phyloP scores from a whole-genome alignment of 2,888 invertebrate genomes.

The Penaeus monodon region DNA sequence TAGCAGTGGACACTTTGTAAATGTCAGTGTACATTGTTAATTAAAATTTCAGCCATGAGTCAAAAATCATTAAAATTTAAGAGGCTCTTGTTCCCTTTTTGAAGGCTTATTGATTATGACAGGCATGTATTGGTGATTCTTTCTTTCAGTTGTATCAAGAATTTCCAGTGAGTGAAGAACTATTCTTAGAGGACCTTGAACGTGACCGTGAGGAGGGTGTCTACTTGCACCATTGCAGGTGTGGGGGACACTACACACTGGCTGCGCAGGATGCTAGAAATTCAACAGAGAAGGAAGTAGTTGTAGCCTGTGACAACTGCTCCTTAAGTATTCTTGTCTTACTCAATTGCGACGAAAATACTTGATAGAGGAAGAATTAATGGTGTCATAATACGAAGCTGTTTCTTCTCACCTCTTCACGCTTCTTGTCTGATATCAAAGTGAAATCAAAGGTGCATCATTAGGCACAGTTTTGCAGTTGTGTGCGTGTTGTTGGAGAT shows the following conservation, averaged over 20 bases:
- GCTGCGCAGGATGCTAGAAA: constrained; percentile 51
- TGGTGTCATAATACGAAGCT: constrained; percentile 21
- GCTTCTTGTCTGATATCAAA: constrained; percentile 40
- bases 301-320: constrained; percentile 63
- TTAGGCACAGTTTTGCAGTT: constrained; percentile 25
- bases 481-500: constrained; percentile 17
- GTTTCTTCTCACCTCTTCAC: constrained; percentile 30
- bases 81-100: no score
- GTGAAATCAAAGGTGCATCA: constrained; percentile 48
- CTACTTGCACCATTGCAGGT: constrained; percentile 60
- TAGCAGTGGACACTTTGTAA: no score
- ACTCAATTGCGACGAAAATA: constrained; percentile 55
- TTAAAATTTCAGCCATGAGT: no score
- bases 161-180: constrained; percentile 63
- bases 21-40: no score
- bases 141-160: constrained; percentile 61
- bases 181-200: constrained; percentile 61
- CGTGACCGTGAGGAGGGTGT: constrained; percentile 49
- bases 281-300: constrained; percentile 60
- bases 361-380: constrained; percentile 41
- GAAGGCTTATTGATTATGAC: no score
- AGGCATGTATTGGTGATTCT: neutral
- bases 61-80: no score
- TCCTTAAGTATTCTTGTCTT: constrained; percentile 62
- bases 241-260: constrained; percentile 63